phyloP scores from a whole-genome alignment of 2,888 invertebrate species.

The Hartigia nigra region DNA sequence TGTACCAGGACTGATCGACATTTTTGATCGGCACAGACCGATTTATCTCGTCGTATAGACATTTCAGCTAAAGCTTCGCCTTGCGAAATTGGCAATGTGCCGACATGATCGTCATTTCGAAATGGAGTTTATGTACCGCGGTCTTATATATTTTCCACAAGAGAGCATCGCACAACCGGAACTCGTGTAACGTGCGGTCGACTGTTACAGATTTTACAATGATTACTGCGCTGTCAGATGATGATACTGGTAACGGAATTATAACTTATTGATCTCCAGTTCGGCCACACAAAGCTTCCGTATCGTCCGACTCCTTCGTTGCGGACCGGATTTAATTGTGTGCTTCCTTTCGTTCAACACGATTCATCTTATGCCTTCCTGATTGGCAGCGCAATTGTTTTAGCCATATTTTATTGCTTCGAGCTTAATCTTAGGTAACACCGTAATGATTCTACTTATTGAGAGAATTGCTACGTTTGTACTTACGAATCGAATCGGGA shows the following conservation, averaged over 20 bases:
- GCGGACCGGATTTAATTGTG: conserved; percentile 33
- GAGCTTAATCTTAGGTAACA: not conserved
- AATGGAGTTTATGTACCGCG: not conserved
- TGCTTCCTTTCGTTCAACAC: conserved; percentile 23
- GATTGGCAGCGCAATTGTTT: conserved; percentile 40
- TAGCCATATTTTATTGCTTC: conserved; percentile 24
- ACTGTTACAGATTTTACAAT: conserved; percentile 40
- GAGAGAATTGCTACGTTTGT: not conserved
- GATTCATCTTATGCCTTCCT: conserved; percentile 4
- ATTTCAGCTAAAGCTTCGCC: not conserved
- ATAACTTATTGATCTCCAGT: conserved; percentile 31
- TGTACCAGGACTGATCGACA: not conserved
- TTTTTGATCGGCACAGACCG: not conserved
- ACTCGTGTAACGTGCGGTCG: conserved; percentile 16
- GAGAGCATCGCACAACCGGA: not conserved
- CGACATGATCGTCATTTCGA: not conserved
- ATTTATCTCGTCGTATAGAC: not conserved
- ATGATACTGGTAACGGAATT: conserved; percentile 37
- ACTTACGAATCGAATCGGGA: not conserved
- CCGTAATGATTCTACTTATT: not conserved
- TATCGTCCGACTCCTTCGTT: conserved; percentile 8
- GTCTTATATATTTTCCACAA: not conserved
- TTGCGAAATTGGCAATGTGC: not conserved
- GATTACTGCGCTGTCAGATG: conserved; percentile 37
- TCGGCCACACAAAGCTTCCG: conserved; percentile 29